Percentiles rank a stretch among this genome's conserved stretches.
These are phyloP conservation scores for Ammospiza nelsoni DNA, from an alignment of 2,113 vertebrate genomes.

Conservation along the genomic window DNA sequence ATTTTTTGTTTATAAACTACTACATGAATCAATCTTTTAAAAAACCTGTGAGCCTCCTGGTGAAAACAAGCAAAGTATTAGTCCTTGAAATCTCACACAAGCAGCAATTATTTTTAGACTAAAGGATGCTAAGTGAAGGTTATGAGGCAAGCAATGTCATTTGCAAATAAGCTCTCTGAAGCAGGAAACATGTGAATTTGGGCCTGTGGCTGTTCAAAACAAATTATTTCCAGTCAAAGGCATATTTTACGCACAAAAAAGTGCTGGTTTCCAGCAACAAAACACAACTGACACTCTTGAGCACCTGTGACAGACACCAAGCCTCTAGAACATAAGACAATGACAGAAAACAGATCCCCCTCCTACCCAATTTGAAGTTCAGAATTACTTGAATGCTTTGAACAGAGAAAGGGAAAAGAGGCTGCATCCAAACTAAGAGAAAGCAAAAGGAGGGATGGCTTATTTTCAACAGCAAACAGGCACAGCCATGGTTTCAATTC, in stretches of 20 bases:
- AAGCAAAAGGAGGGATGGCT: neutral
- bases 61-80: neutral
- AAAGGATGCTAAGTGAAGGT: neutral
- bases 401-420: neutral
- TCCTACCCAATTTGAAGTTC: neutral
- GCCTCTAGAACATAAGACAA: neutral
- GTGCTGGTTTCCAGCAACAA: neutral
- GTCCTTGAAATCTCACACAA: neutral
- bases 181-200: neutral
- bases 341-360: neutral
- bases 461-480: neutral
- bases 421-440: neutral
- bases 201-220: neutral
- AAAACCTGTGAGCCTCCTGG: neutral
- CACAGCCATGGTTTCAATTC: neutral
- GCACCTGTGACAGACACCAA: accelerated
- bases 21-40: neutral
- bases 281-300: neutral
- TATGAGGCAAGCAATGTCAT: neutral
- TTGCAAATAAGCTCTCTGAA: constrained; percentile 9
- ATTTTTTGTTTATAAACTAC: neutral
- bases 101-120: constrained; percentile 31
- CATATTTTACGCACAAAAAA: neutral
- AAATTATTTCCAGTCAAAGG: neutral
- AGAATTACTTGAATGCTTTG: neutral